A percentile compares a stretch with the other conserved stretches of the same genome.
These are phyloP conservation scores for Lasaia peninsularis DNA, from an alignment of 1,140 invertebrate genomes.

Conservation along the genomic window DNA sequence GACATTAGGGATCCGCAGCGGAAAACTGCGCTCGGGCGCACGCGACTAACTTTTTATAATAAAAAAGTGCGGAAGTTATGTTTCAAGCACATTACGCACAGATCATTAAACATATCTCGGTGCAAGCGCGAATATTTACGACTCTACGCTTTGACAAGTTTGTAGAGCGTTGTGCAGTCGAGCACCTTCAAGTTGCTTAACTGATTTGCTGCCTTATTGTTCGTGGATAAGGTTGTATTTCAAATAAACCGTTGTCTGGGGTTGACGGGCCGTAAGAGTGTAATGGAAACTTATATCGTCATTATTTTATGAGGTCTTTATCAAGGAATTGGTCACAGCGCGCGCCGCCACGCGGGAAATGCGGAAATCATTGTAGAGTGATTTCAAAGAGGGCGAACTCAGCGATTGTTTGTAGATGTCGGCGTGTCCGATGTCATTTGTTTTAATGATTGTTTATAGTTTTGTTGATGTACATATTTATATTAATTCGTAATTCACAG, in stretches of 20 bases:
- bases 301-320: conserved; percentile 71
- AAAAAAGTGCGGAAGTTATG: conserved; percentile 64
- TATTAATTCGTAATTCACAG: background rate
- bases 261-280: conserved; percentile 35
- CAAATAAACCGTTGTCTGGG: background rate
- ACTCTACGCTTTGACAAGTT: conserved; percentile 51
- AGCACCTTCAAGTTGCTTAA: background rate
- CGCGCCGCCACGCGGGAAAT: conserved; percentile 38
- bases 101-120: conserved; percentile 58
- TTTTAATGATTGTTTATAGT: conserved; percentile 23
- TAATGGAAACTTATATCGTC: conserved; percentile 52
- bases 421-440: conserved; percentile 22
- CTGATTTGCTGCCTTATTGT: background rate
- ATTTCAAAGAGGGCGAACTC: conserved; percentile 37
- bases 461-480: background rate
- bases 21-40: conserved; percentile 32
- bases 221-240: background rate
- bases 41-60: conserved; percentile 56
- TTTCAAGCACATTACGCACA: conserved; percentile 59
- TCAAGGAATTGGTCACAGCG: conserved; percentile 50
- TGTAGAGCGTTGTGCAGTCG: background rate
- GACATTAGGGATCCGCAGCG: conserved; percentile 40
- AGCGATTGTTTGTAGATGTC: conserved; percentile 32
- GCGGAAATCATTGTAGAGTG: conserved; percentile 37
- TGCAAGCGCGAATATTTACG: conserved; percentile 57